Base-by-base conservation (phyloP, 1,140 invertebrate genomes). In the Zaprionus africanus region DNA sequence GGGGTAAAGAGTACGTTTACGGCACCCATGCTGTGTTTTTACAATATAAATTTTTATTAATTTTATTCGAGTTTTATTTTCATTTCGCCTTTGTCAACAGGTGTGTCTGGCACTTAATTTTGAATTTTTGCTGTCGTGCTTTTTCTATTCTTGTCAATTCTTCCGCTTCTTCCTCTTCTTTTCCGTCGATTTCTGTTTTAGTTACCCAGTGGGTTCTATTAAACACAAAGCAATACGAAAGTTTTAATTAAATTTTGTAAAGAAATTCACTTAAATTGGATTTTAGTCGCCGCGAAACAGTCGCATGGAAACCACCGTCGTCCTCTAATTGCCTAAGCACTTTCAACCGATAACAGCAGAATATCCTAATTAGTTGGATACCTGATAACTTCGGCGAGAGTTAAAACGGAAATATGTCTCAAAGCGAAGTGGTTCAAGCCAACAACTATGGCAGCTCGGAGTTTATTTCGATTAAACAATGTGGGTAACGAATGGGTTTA, bases 231-330 rank as follows among this genome's bases (percentile, higher is more conserved):
- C 31, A 65, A 51, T 51, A 80, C 62, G 53, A 76, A 87, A 88
- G 73, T 87, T 87, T 87, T 87, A 87, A 87, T 87, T 87, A 87
- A 87, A 88, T 88, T 87, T 81, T 69, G 70, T 57, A 84, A 81
- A 58, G 70, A 88, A 88, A 81, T 81, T 81, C 76, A 81, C 80
- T 87, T 88, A 74, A 58, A 88, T 87, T 88, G 88, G 81, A 87
- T 87, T 87, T 83, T 76, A 75, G 84, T 87, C 66, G 78, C 83
- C 74, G 71, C 79, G 84, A 78, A 83, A 87, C 84, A 75, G 83
- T 87, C 81, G 83, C 83, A 69, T 78, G 61, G 83, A 53, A 65
- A 86, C 82, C 76, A 65, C 58, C 71, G 79, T 34, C 54, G 62
- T 58, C 43, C 69, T 73, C 59, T 74, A 74, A 80, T 87, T 87